phyloP scores from a whole-genome alignment of 2,797 vertebrate species.

The Babyrousa celebensis region DNA sequence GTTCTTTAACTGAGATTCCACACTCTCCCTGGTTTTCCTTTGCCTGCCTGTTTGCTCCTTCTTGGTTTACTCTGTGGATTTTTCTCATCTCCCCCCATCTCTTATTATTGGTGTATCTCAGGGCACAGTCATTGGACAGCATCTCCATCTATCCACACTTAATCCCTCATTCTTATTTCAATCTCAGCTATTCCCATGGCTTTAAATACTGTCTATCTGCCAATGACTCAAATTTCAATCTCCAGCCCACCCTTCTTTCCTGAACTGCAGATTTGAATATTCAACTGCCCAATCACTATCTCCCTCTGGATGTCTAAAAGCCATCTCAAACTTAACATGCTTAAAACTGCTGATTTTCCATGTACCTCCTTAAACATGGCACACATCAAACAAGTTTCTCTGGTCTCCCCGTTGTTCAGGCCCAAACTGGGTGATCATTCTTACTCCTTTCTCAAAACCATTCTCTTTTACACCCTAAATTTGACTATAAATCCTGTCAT shows the following conservation, averaged over 20 bases:
- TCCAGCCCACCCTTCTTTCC: neutral
- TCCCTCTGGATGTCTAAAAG: neutral
- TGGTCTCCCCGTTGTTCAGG: neutral
- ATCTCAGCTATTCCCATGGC: neutral
- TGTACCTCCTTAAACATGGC: fast-evolving
- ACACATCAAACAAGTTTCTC: neutral
- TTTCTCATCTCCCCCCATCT: neutral
- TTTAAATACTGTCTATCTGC: neutral
- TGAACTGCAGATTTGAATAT: neutral
- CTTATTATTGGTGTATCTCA: neutral
- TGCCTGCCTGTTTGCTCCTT: neutral
- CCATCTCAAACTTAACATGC: neutral
- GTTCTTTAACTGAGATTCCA: neutral
- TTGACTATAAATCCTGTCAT: neutral
- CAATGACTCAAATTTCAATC: neutral
- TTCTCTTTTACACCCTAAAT: neutral
- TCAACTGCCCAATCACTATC: neutral
- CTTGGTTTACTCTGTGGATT: neutral
- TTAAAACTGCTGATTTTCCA: neutral
- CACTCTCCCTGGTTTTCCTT: neutral
- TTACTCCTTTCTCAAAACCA: neutral
- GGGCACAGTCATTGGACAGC: neutral
- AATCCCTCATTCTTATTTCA: neutral
- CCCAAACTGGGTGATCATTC: neutral
- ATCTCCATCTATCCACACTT: neutral